phyloP scores from a whole-genome alignment of 2,797 vertebrate genomes.

The Novumbra hubbsi region DNA sequence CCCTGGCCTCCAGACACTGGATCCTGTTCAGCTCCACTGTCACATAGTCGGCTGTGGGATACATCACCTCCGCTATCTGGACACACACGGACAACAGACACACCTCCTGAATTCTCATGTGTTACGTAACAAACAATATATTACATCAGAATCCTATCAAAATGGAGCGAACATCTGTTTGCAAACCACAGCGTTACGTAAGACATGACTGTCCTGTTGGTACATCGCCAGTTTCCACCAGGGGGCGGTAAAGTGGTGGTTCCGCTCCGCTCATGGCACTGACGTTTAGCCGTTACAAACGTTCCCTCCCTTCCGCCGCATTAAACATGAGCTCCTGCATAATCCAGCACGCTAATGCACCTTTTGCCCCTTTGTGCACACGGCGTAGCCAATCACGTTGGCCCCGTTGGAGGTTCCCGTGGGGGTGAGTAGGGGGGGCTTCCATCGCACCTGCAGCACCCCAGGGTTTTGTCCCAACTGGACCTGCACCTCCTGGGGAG shows the following conservation, averaged over 20 bases:
- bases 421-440: conserved; percentile 82
- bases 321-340: neutral
- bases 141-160: neutral
- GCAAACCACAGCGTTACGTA: conserved; percentile 15
- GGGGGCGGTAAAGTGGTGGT: conserved; percentile 62
- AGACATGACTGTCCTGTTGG: conserved; percentile 10
- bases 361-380: conserved; percentile 94
- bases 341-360: conserved; percentile 64
- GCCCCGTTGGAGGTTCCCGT: conserved; percentile 93
- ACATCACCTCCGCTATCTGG: conserved; percentile 92
- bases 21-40: conserved; percentile 85
- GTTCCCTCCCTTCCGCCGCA: neutral
- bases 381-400: conserved; percentile 89
- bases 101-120: neutral
- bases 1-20: conserved; percentile 84
- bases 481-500: conserved; percentile 89
- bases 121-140: neutral
- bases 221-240: conserved; percentile 52
- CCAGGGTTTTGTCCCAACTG: conserved; percentile 81
- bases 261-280: conserved; percentile 6
- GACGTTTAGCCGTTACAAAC: conserved; percentile 6
- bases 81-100: conserved; percentile 50
- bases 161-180: neutral
- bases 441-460: conserved; percentile 89
- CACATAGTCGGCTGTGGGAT: conserved; percentile 84